Evolutionary conservation across 2,888 invertebrate species (phyloP), one percentile per base, ranked within the genome.

Genomic region (Ariolimax columbianus): DNA sequence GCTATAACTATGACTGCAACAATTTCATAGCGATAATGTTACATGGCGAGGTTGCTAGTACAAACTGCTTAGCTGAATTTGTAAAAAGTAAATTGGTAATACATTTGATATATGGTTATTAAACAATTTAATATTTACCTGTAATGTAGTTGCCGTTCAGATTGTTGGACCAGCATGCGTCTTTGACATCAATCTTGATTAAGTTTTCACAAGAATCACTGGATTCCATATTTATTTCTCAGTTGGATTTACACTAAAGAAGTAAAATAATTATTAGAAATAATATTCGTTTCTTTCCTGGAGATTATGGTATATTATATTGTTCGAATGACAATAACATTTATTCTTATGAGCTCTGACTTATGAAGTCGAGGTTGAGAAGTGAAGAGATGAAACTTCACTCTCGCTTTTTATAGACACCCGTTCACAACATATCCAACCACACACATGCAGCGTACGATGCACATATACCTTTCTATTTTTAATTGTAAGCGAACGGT

Each of bases 141-240:
- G 79, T 68, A 68, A 33, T 63, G 33, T 68, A 38, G 47, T 43
- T 43, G 33, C 47, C 73, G 43, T 73, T 47, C 36, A 43, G 30
- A 47, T 66, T 63, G 68, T 79, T 47, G 14, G 78, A 63, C 78
- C 78, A 78, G 14, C 59, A 38, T 0, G 23, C 47, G 6, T 75
- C 73, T 40, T 63, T 19, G 23, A 82, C 63, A 33, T 82, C 73
- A 43, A 82, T 73, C 43, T 82, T 82, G 82, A 82, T 82, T 33
- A 82, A 82, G 43, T 82, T 82, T 40, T 82, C 75, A 43, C 82
- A 82, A 36, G 82, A 82, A 43, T 75, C 43, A n/a, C 82, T 82
- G 23, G 75, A 36, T 63, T 82, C 82, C 82, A 82, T 82, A 3
- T 43, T 38, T 51, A 11, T 59, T 36, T 36, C 38, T 59, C 33